These are phyloP conservation scores for Hormiphora californensis DNA, from an alignment of 37 sponge, comb jelly and placozoan species.

Conservation along the genomic window DNA sequence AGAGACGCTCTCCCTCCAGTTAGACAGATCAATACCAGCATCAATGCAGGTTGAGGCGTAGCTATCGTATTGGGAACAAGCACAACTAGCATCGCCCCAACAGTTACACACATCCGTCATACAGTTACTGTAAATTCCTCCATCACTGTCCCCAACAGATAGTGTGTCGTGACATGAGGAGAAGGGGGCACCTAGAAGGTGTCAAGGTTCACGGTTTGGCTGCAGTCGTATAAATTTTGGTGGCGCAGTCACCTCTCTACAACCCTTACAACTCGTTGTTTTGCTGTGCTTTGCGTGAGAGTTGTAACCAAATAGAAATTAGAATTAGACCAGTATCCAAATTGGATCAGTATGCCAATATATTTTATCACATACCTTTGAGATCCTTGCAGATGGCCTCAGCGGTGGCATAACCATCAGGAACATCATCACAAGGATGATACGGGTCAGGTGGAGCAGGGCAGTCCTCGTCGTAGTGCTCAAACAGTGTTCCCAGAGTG, in stretches of 20 bases:
- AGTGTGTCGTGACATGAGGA: neutral
- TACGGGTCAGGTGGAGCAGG: constrained; percentile 27
- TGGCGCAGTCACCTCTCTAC: too few relatives aligned
- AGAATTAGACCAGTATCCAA: too few relatives aligned
- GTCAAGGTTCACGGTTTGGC: too few relatives aligned
- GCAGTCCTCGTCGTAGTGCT: constrained; percentile 26
- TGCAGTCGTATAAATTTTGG: too few relatives aligned
- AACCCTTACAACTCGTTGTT: too few relatives aligned
- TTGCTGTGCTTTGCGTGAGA: too few relatives aligned
- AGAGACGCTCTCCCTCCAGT: neutral
- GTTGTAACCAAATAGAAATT: too few relatives aligned
- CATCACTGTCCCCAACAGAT: neutral
- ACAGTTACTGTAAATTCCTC: constrained; percentile 18
- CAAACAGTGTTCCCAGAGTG: neutral
- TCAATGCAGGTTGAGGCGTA: constrained; percentile 8
- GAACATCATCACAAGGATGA: constrained; percentile 40
- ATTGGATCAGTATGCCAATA: too few relatives aligned
- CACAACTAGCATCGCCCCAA: neutral
- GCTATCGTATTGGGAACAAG: constrained; percentile 43
- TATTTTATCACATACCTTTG: too few relatives aligned
- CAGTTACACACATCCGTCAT: constrained; percentile 33
- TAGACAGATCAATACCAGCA: constrained; percentile 18
- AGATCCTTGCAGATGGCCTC: neutral
- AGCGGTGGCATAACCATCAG: neutral
- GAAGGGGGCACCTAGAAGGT: constrained; percentile 16